Evolutionary conservation across 2,888 invertebrate genomes (phyloP), one percentile per base, ranked within the genome.

Genomic region (Coelinius sp.): DNA sequence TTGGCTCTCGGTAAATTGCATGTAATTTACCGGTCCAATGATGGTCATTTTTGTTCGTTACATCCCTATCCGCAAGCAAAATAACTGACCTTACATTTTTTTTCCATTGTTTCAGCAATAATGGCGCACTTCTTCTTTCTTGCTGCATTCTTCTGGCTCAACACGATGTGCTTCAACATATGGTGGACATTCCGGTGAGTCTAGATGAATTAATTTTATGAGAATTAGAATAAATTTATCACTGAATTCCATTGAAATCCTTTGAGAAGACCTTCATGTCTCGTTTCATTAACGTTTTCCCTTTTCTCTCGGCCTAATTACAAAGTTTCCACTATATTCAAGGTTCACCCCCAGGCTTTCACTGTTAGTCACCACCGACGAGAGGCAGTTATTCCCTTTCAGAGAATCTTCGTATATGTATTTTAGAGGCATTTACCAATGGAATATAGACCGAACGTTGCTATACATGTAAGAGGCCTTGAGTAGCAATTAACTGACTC

Each of bases 81-180:
- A 44, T n/a, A 24, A 65, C n/a, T 68, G 52, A 56, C 27, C 24
- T 12, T 17, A 38, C 49, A 46, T 65, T 56, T 68, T 70, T 77
- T 73, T 67, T 82, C 5, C 17, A 87, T 85, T 88, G 83, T 91
- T 91, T 79, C 92, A 93, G 96, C 95, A 75, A 93, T 94, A 79
- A 90, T 92, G 81, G 95, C 95, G 91, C 95, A 96, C 86, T 96
- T 96, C 90, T 92, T 94, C 89, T 95, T 95, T 88, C 90, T 96
- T 88, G 93, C 96, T 35, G 95, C 96, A 74, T 96, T 96, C 91
- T 96, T 96, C 88, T 96, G 96, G 96, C 92, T 96, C 63, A 96
- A 96, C 89, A 95, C 95, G 75, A 96, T 96, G 96, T 96, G 96
- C 88, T 96, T 96, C 90, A 96, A 96, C 89, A 95, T 96, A 87